Evolutionary conservation across 2,888 invertebrate genomes (phyloP), one percentile per base, ranked within the genome.

Genomic region (Papilio protenor): DNA sequence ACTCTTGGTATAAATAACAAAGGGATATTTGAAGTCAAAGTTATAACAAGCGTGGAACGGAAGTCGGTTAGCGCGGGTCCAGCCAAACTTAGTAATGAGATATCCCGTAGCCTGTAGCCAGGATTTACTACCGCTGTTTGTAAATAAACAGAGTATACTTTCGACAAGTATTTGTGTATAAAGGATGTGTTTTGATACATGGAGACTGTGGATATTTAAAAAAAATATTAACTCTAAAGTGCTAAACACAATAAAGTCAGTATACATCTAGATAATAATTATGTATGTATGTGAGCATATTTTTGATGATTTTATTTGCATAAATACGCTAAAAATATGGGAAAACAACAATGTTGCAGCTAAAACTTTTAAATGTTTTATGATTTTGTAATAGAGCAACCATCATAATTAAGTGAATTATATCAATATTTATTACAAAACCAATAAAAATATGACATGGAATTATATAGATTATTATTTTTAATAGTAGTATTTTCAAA

Each of bases 41-140:
- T 91, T 90, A 89, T 91, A 92, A 91, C 91, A 89, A 90, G 89
- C 85, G 80, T 79, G 87, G 88, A 90, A 85, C 86, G 80, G 83
- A 81, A 86, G 84, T 82, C 82, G 83, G 84, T 87, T 85, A 87
- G 86, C 86, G 52, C 80, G 82, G 81, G 81, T 84, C 82, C 85
- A 82, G 84, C 83, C 84, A 85, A 92, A 92, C 84, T 92, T 91
- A 77, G 88, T 92, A 92, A 93, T 92, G 91, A 92, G 91, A 88
- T 92, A 91, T 89, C 86, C 88, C 80, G 81, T 84, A 85, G 87
- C 85, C 82, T 80, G 80, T 84, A 85, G 87, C 85, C 81, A 81
- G 87, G 89, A 88, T 89, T 89, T 89, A 89, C 90, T 85, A 82
- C 85, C 81, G 80, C 82, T 87, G 87, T 88, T 87, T 86, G 86